Percentiles rank a stretch among this genome's conserved stretches.
phyloP scores from a whole-genome alignment of 92 coral and sea anemone species.

The Siderastrea radians region DNA sequence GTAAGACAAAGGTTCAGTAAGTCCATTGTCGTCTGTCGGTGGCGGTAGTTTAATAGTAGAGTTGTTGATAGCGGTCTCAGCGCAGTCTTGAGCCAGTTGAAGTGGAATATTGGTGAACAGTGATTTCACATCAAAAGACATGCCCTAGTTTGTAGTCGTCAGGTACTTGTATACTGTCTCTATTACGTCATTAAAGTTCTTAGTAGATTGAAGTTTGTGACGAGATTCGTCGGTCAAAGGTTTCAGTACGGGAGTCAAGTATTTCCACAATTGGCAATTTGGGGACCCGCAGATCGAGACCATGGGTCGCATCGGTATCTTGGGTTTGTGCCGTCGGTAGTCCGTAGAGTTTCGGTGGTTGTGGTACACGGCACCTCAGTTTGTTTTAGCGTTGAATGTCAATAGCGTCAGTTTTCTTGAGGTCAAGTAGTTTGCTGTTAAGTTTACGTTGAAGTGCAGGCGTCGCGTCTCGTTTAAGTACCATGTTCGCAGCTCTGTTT shows the following conservation, averaged over 20 bases:
- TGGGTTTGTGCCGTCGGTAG: conserved; percentile 66
- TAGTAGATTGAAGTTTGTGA: conserved; percentile 46
- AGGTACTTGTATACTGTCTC: too few relatives aligned
- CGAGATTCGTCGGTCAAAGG: conserved; percentile 39
- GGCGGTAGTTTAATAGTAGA: too few relatives aligned
- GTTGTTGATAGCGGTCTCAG: too few relatives aligned
- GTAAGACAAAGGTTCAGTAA: too few relatives aligned
- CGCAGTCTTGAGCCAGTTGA: too few relatives aligned
- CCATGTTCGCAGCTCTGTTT: too few relatives aligned
- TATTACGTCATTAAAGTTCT: conserved; percentile 41
- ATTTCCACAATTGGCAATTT: conserved; percentile 54
- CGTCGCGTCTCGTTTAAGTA: too few relatives aligned
- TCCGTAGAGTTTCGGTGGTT: conserved; percentile 63
- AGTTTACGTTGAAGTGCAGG: too few relatives aligned
- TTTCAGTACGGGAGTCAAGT: conserved; percentile 32
- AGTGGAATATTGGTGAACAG: too few relatives aligned
- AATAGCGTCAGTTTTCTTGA: conserved; percentile 45
- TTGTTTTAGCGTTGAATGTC: conserved; percentile 15
- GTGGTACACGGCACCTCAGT: conserved; percentile 44
- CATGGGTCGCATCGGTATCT: conserved; percentile 61
- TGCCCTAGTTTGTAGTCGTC: conserved; percentile 42
- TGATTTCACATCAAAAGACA: conserved; percentile 1
- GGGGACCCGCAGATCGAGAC: conserved; percentile 63
- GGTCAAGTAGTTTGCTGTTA: conserved; percentile 38
- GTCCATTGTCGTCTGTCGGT: too few relatives aligned